Percentiles rank a stretch among this genome's conserved stretches.
These are phyloP conservation scores for Bombus superbus DNA, from an alignment of 1,140 invertebrate genomes.

Conservation along the genomic window DNA sequence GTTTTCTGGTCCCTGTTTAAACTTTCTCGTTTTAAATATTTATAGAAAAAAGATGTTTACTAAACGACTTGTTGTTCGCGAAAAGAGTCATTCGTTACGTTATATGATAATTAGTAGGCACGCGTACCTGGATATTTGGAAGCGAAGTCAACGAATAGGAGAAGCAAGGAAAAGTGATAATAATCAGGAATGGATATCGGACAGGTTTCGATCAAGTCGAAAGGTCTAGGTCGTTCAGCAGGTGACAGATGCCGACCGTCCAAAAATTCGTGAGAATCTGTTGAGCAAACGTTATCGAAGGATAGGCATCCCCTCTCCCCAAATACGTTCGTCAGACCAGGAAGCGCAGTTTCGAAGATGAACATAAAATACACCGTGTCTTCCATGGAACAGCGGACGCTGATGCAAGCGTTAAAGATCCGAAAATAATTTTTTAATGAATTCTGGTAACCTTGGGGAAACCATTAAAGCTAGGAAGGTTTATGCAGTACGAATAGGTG, in stretches of 20 bases:
- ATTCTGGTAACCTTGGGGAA: constrained; percentile 54
- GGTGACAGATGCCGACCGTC: constrained; percentile 53
- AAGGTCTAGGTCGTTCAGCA: constrained; percentile 77
- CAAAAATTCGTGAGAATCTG: constrained; percentile 68
- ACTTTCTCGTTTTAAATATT: too few species aligned
- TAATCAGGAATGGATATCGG: constrained; percentile 61
- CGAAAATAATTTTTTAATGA: constrained; percentile 52
- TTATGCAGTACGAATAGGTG: background rate
- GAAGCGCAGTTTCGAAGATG: constrained; percentile 16
- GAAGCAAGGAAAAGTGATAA: constrained; percentile 36
- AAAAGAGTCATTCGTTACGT: too few species aligned
- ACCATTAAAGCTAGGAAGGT: constrained; percentile 11
- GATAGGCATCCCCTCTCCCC: constrained; percentile 19
- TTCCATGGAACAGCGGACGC: background rate
- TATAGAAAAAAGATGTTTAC: too few species aligned
- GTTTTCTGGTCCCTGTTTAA: too few species aligned
- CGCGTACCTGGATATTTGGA: too few species aligned
- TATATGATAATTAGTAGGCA: too few species aligned
- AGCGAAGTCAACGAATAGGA: background rate
- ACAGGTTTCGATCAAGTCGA: constrained; percentile 62
- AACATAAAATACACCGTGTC: background rate
- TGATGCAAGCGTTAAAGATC: constrained; percentile 46
- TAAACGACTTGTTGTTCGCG: too few species aligned
- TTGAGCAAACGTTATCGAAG: constrained; percentile 65
- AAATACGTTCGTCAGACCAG: constrained; percentile 14